Base-by-base conservation (phyloP, 2,888 invertebrate species). In the Cybosia mesomella region DNA sequence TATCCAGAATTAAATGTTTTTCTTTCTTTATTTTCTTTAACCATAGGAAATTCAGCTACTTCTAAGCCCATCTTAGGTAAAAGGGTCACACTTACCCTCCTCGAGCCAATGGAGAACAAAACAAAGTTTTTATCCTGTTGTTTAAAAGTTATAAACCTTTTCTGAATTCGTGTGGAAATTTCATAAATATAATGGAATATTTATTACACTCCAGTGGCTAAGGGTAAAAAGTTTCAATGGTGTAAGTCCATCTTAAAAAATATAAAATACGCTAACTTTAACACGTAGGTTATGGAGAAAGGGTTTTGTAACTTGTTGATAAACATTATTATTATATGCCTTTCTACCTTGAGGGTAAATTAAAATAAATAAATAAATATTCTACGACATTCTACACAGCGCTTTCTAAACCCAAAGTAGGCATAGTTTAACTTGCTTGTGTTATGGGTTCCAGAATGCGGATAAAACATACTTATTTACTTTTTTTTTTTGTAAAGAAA, bases 121-220 rank as follows among this genome's bases (percentile, higher is more conserved):
- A 49, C 15, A 43, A 43, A 49, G 1, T 0, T 49, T n/a, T n/a
- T n/a, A 49, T 49, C 49, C 8, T 8, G 43, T 43, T 43, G 43
- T n/a, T 49, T 49, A 49, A 49, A 49, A 49, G 49, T 49, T 49
- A 8, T 49, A 49, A 49, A 49, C 49, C 49, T 49, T 49, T 49
- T 49, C n/a, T n/a, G 49, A 49, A 49, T 49, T 49, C 49, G 49
- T 49, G 49, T 49, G 49, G 49, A 49, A 49, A 49, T 49, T 49
- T 49, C 49, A 49, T 49, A 49, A 49, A 49, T n/a, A 49, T 49
- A 49, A 49, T 49, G 49, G 49, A 49, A 49, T 49, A 49, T 49
- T 49, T 49, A 49, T 49, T 9, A 49, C 49, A 49, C 49, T 49
- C 43, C 49, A 49, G 49, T 49, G 49, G 49, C 49, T 49, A 49